These are phyloP conservation scores for Galbula dea DNA, from an alignment of 2,113 vertebrate species.

Conservation along the genomic window DNA sequence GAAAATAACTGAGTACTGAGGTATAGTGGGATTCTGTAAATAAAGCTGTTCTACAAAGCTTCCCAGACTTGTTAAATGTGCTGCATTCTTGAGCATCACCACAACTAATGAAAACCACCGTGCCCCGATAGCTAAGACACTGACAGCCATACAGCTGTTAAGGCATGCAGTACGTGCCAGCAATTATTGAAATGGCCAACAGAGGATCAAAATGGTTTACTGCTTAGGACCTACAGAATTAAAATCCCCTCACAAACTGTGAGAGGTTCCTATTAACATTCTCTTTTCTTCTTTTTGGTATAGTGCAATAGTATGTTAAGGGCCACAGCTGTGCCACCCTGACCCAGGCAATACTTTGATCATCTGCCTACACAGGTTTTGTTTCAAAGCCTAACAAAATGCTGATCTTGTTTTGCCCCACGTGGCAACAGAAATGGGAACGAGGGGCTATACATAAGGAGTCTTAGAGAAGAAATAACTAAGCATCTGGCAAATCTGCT, in stretches of 20 bases:
- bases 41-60: not conserved
- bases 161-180: not conserved
- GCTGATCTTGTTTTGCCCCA: not conserved
- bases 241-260: not conserved
- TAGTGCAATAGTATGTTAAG: not conserved
- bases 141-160: not conserved
- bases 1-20: not conserved
- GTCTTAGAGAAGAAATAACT: not conserved
- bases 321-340: not conserved
- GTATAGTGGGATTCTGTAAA: not conserved
- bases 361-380: not conserved
- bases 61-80: not conserved
- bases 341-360: not conserved
- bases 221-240: not conserved
- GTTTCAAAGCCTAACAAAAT: not conserved
- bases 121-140: not conserved
- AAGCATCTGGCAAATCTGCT: not conserved
- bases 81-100: not conserved
- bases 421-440: not conserved
- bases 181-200: not conserved
- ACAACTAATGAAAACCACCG: not conserved
- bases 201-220: not conserved
- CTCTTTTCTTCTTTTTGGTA: not conserved
- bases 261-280: not conserved
- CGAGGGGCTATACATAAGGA: not conserved